Evolutionary conservation across 2,113 vertebrate genomes (phyloP), one percentile per base, ranked within the genome.

Genomic region (Phrynosoma platyrhinos): DNA sequence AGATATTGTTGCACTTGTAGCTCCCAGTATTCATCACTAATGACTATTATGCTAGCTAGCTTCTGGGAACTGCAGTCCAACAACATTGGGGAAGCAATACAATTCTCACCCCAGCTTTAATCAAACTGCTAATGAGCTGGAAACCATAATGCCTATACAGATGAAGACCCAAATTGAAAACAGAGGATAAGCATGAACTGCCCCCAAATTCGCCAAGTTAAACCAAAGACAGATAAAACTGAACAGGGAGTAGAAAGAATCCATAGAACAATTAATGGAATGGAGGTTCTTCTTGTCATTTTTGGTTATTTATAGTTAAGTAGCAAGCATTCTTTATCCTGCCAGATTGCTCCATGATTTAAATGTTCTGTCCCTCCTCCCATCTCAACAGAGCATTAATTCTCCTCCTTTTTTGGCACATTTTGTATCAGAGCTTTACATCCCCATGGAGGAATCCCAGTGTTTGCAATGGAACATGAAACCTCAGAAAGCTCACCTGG

Each of bases 401-500:
- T 5, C 85, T 81, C 81, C 27, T 71, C 79, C 75, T 14, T 88
- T 92, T 82, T 92, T 92, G 52, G 91, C 88, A 91, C 87, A 91
- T 86, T 62, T 40, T 84, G 42, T 32, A 92, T 74, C 27, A 20
- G 27, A 93, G 83, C 88, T 83, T 83, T 94, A 90, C 21, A 84
- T 53, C 93, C 86, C 42, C 89, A 85, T 84, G 86, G 64, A 55
- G 90, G 80, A 88, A 88, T 75, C 85, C 79, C 47, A 20, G 47
- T 0, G 6, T 66, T 93, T 88, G 47, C 80, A 87, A 78, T 81
- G 84, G 40, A 93, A 93, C 78, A 85, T 83, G 88, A 92, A 92
- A 40, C 89, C 32, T n/a, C 81, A 90, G 84, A 82, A 93, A 94
- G 85, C 18, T 86, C 66, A 94, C 91, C 94, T 91, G 90, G 78